phyloP scores from a whole-genome alignment of 2,113 vertebrate genomes.

The Columba janthina region DNA sequence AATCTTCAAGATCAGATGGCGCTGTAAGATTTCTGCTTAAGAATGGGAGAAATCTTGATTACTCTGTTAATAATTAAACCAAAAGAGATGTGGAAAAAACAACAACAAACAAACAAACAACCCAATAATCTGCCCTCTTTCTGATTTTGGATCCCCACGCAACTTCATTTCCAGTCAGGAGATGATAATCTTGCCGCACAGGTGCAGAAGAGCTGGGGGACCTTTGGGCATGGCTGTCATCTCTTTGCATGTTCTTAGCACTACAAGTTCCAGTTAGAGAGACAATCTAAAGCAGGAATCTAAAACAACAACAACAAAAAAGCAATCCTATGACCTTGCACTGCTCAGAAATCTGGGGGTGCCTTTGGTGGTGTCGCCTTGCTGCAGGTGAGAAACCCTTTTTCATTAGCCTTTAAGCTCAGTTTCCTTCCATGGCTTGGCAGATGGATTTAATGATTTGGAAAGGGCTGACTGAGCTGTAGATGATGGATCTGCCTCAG shows the following conservation, averaged over 20 bases:
- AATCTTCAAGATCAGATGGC: background rate
- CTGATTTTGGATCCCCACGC: background rate
- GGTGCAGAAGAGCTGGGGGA: background rate
- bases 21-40: background rate
- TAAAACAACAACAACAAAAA: background rate
- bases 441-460: background rate
- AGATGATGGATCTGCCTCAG: background rate
- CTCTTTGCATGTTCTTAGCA: background rate
- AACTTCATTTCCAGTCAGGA: background rate
- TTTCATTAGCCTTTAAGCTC: background rate
- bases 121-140: background rate
- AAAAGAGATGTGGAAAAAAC: background rate
- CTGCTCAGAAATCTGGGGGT: background rate
- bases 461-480: background rate
- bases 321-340: background rate
- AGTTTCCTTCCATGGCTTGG: background rate
- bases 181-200: accelerated
- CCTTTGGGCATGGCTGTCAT: background rate
- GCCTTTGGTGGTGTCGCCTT: background rate
- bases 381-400: background rate
- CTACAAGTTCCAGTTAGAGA: background rate
- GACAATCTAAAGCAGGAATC: background rate
- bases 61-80: background rate
- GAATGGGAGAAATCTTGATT: background rate
- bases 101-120: background rate